These are phyloP conservation scores for Felis chaus DNA, from an alignment of 2,113 vertebrate genomes.

Conservation along the genomic window DNA sequence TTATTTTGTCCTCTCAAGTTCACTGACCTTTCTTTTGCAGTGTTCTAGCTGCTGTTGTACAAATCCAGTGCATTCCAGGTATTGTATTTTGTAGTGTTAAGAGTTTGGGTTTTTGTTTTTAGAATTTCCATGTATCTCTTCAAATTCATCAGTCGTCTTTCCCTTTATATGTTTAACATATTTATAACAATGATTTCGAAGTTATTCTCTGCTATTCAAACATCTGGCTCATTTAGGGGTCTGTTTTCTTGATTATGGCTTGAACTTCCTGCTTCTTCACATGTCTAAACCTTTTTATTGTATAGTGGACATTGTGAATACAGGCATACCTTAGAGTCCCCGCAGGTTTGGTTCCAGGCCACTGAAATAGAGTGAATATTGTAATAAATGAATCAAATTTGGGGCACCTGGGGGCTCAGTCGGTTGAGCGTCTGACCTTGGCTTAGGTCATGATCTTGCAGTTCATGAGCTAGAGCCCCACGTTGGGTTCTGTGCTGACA, in stretches of 20 bases:
- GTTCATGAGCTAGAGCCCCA: no score
- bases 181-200: background rate
- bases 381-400: background rate
- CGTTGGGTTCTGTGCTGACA: no score
- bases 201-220: background rate
- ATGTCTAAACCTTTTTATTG: background rate
- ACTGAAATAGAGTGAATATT: background rate
- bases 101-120: background rate
- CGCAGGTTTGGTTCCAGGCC: background rate
- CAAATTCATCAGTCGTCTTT: background rate
- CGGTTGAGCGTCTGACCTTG: rapidly evolving
- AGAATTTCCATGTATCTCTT: background rate
- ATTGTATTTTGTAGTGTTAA: background rate
- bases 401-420: no score
- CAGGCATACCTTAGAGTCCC: background rate
- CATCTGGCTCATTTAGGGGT: background rate
- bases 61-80: background rate
- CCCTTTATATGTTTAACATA: background rate
- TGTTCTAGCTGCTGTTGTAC: background rate
- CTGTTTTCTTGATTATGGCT: conserved; percentile 20
- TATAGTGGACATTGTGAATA: background rate
- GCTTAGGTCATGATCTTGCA: no score
- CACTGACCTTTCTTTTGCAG: background rate
- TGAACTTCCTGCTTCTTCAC: background rate
- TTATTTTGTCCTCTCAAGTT: background rate